Evolutionary conservation across 2,113 vertebrate genomes (phyloP), one percentile per base, ranked within the genome.

Genomic region (Tenebrosternarchus preto): DNA sequence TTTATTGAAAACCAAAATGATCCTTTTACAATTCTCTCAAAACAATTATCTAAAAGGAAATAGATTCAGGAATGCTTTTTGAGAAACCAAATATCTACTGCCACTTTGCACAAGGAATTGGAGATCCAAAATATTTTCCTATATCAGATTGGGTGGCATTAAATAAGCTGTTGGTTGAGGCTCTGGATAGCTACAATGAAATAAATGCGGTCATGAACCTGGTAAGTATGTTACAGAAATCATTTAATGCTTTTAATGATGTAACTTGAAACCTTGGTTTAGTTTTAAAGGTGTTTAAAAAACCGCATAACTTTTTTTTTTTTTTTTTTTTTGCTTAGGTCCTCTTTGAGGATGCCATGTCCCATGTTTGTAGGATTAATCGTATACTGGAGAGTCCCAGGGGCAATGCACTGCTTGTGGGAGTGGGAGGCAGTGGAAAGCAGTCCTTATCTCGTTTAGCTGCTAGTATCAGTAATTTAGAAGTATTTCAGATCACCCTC

Each of bases 401-500:
- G 73, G 97, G 97, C 0, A 96, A 98, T 0, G 95, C 94, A 0
- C 91, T 99, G 76, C 92, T 99, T 83, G 93, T 99, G 0, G 97
- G 98, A 0, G 96, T 98, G 20, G 98, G 96, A 0, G 98, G 98
- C 2, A 98, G 95, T 0, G 98, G 98, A 17, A 99, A 98, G 88
- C 98, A 98, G 92, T 98, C 97, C 81, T 91, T 99, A 88, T 95
- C 97, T 9, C 93, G 96, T 20, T 90, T 99, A 66, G 97, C 97
- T 0, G 97, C 97, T 43, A 99, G 96, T 90, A 95, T 99, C 83
- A 93, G 96, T 87, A 92, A 89, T 69, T 91, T 98, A 89, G 96
- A 98, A 24, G 92, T 99, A 20, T 98, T 95, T 90, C 98, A 99
- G 90, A 94, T 98, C 92, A 96, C 96, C 2, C 89, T 97, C 80